These are phyloP conservation scores for Rhyacophila evoluta DNA, from an alignment of 2,888 invertebrate genomes.

Conservation along the genomic window DNA sequence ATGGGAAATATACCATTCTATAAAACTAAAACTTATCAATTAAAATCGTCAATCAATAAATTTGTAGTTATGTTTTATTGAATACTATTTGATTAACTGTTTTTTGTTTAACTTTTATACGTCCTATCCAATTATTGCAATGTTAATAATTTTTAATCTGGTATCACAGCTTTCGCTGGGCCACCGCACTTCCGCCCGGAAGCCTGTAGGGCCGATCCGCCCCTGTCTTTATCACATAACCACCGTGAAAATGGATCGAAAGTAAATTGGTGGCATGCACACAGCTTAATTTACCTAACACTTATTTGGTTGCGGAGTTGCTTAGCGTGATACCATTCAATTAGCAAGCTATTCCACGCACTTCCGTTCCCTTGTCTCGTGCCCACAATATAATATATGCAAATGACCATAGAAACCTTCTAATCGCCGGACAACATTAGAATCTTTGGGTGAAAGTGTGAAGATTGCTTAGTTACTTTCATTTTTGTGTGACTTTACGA, in stretches of 20 bases:
- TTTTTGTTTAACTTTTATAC: too few species aligned
- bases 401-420: constrained; percentile 10
- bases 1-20: too few species aligned
- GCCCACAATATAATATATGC: constrained; percentile 3
- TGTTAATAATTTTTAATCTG: too few species aligned
- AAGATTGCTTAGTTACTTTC: background rate
- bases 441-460: constrained; percentile 28
- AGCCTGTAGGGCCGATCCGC: constrained; percentile 2
- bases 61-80: too few species aligned
- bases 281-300: constrained; percentile 16
- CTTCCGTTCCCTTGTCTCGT: constrained; percentile 16
- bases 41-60: too few species aligned
- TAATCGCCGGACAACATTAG: constrained; percentile 6
- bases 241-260: constrained; percentile 4
- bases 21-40: too few species aligned
- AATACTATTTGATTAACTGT: too few species aligned
- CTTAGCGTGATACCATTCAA: constrained; percentile 12
- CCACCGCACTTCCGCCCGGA: constrained; percentile 3
- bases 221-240: background rate
- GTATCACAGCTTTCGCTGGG: background rate
- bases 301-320: background rate
- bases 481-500: constrained; percentile 7
- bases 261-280: constrained; percentile 5
- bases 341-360: background rate
- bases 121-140: too few species aligned